A percentile compares a stretch with the other conserved stretches of the same genome.
phyloP scores from a whole-genome alignment of 2,888 invertebrate genomes.

The Tetheella fluctuosa region DNA sequence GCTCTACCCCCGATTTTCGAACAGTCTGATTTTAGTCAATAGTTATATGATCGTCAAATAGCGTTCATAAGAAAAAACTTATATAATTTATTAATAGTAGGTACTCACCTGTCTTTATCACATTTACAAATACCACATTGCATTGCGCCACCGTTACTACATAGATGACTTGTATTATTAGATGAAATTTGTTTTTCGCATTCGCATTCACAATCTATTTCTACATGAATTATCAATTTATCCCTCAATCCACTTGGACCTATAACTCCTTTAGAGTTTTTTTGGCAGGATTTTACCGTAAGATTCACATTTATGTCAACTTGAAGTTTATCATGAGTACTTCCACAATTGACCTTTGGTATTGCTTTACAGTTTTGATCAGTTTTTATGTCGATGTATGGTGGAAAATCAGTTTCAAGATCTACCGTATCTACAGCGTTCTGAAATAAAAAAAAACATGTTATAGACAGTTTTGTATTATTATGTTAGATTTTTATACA shows the following conservation, averaged over 20 bases:
- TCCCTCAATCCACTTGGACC: conserved; percentile 87
- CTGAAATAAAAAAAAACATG: conserved; percentile 39
- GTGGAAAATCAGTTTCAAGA: conserved; percentile 36
- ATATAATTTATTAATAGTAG: no score
- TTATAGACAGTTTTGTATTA: background rate
- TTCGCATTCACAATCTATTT: conserved; percentile 89
- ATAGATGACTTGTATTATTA: conserved; percentile 58
- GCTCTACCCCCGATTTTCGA: no score
- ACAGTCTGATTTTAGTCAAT: no score
- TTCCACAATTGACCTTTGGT: conserved; percentile 39
- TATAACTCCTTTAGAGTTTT: conserved; percentile 28
- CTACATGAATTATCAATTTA: conserved; percentile 86
- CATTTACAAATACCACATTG: conserved; percentile 88
- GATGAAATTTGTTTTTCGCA: conserved; percentile 82
- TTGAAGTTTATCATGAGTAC: conserved; percentile 33
- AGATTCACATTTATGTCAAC: conserved; percentile 48
- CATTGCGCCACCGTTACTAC: conserved; percentile 73
- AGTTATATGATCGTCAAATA: no score
- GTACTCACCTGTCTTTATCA: conserved; percentile 54
- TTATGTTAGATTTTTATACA: background rate
- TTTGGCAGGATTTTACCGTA: conserved; percentile 45
- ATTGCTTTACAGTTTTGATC: conserved; percentile 47
- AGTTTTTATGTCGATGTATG: conserved; percentile 42
- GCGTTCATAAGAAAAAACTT: no score
- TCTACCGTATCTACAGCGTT: conserved; percentile 37